Conservation (phyloP, 2,113 vertebrate genomes). For the Melierax canorus region DNA sequence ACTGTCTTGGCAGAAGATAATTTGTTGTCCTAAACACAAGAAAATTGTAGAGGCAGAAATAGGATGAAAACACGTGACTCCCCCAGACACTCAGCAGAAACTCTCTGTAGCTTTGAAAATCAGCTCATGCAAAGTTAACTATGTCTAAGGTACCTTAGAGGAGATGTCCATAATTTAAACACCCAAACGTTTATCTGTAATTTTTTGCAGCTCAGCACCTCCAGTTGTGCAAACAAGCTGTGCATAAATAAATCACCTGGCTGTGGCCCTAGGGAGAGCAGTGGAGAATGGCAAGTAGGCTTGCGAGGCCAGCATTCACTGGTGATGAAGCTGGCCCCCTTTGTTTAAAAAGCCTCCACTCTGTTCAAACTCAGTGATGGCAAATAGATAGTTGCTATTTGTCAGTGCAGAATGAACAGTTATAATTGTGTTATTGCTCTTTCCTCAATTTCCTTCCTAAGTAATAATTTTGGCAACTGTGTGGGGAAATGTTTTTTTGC, state of each 20-base stretch:
- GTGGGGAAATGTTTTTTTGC: background rate
- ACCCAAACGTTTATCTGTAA: background rate
- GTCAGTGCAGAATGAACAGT: background rate
- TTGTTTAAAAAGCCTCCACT: background rate
- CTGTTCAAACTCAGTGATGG: background rate
- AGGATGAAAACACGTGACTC: background rate
- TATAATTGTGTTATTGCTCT: background rate
- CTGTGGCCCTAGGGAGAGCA: background rate
- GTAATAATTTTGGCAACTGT: background rate
- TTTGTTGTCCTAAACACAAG: background rate
- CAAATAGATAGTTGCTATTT: background rate
- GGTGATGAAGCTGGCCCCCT: background rate
- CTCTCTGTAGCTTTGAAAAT: background rate
- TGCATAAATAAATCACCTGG: background rate
- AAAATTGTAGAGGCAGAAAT: background rate
- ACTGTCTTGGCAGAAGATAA: background rate
- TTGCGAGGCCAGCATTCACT: background rate
- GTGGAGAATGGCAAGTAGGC: background rate
- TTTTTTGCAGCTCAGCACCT: background rate
- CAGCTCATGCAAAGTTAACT: background rate
- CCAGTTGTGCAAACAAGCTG: background rate
- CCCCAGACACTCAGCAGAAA: background rate
- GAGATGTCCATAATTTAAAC: background rate
- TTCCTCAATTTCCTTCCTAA: background rate
- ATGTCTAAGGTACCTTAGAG: background rate